Base-by-base conservation (phyloP, 2,888 invertebrate genomes). In the Scrobipalpa atriplicella region DNA sequence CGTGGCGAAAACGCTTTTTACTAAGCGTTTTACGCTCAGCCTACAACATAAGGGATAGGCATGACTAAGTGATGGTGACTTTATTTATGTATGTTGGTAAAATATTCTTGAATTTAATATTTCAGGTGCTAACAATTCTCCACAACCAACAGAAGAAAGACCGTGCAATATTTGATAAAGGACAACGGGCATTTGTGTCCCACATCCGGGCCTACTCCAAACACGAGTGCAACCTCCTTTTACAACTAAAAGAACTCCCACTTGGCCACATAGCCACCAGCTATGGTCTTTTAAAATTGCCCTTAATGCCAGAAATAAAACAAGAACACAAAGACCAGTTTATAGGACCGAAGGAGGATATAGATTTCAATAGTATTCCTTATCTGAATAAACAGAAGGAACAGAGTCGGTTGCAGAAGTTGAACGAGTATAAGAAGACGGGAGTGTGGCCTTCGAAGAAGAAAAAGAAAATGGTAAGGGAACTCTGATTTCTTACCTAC, bases 241-340 rank as follows among this genome's bases (percentile, higher is more conserved):
- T 99, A 70, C 94, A 96, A 75, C 88, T 98, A 16, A 98, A 98
- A 87, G 98, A 99, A 82, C 89, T 99, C 21, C 96, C 98, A 74
- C 90, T 99, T 71, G 92, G 92, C 5, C 90, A 90, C 73, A 89
- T 99, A 72, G 99, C 98, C 0, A 95, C 95, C 66, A 96, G 97
- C 63, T 99, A 98, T 85, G 99, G 98, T 0, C 94, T 99, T 0
- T 85, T 99, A 0, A 96, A 96, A 77, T 92, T 99, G 77, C 99
- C 99, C 0, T 95, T 96, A 79, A 99, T 99, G 98, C 98, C 99
- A 0, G 99, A 99, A 89, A 87, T 98, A 2, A 97, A 96, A 81
- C 95, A 95, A 51, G 85, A 87, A 19, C 93, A 93, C 70, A 87
- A 84, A 54, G 79, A 82, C n/a, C 93, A 93, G 75, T 93, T 92